A percentile compares a stretch with the other conserved stretches of the same genome.
Conservation (phyloP, 2,797 vertebrate genomes). For the Megaceryle alcyon region DNA sequence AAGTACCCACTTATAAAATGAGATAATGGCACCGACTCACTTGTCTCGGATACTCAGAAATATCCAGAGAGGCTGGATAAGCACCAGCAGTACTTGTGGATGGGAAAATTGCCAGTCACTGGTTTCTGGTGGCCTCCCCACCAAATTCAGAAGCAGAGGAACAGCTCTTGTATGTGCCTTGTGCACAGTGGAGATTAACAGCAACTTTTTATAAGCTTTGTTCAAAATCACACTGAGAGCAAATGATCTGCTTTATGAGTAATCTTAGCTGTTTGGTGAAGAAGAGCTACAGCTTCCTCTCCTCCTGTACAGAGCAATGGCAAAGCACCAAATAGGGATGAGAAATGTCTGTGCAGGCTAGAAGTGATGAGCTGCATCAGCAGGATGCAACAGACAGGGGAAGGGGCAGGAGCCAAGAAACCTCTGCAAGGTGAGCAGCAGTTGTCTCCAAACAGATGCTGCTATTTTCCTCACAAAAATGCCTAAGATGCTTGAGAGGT, state of each 20-base stretch:
- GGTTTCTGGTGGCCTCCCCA: background rate
- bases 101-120: background rate
- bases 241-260: background rate
- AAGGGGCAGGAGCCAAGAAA: background rate
- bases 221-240: background rate
- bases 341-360: background rate
- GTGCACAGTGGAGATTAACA: background rate
- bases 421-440: background rate
- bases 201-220: background rate
- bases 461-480: background rate
- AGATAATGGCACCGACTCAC: accelerated
- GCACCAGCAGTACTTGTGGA: background rate
- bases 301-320: background rate
- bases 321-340: background rate
- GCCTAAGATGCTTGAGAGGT: background rate
- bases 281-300: background rate
- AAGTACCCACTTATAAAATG: background rate
- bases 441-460: background rate
- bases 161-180: background rate
- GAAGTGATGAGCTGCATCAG: background rate
- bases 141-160: background rate
- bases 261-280: background rate
- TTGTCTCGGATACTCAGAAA: background rate
- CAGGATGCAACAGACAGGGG: background rate
- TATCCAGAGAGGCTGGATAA: background rate